Base-by-base conservation (phyloP, 2,113 vertebrate genomes). In the Protobothrops mucrosquamatus region DNA sequence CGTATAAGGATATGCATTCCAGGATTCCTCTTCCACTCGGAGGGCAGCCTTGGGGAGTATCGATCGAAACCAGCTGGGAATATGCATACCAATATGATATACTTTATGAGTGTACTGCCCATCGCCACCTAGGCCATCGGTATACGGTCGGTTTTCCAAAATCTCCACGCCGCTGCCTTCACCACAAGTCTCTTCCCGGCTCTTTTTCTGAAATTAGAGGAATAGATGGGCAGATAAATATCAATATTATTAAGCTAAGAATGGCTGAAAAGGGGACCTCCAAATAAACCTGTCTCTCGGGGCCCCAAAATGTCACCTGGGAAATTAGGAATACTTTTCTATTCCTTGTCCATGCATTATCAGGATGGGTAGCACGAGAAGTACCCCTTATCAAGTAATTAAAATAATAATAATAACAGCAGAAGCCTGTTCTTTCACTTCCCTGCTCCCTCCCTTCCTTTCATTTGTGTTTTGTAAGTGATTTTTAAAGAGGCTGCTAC, bases 31-130 rank as follows among this genome's bases (percentile, higher is more conserved):
- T 94, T 99, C 99, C 0, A 99, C 99, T 11, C 99, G 97, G 92
- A 99, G 96, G 0, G 99, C 99, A 0, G 99, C 99, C 97, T 99
- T 99, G 96, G 99, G 99, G 97, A 99, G 94, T 4, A 99, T 99
- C 74, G 99, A 98, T 93, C 99, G 98, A 97, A 99, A 99, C 99
- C 99, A 99, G 97, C 99, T 98, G 93, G 99, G 99, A 94, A 99
- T 99, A 97, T 99, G 99, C 99, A 99, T 99, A 92, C 99, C 99
- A 89, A 99, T 99, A 94, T 99, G 99, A 95, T 99, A 99, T 92
- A 99, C 99, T 95, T 99, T 99, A 97, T 99, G 99, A 0, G 99
- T 99, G 96, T 99, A 99, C 97, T 99, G 99, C 88, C 99, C 99
- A 0, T 97, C 97, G 89, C 99, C 99, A 0, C 99, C 99, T 0